These are phyloP conservation scores for Empidonax traillii DNA, from an alignment of 2,113 vertebrate genomes.

Conservation along the genomic window DNA sequence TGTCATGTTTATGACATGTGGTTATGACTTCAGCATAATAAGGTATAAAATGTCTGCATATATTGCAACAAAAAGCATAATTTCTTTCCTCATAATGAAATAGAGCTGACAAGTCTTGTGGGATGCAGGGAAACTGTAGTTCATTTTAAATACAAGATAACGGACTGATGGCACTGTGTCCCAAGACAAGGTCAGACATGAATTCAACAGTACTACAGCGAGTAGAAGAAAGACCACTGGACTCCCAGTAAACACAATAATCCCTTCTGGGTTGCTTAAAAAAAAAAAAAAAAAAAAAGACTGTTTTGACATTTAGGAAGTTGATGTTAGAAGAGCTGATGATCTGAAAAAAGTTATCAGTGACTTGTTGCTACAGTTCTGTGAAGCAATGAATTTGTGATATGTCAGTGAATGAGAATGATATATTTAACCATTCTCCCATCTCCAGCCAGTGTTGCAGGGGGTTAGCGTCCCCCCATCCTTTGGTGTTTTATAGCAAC, in stretches of 20 bases:
- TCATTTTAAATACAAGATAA: neutral
- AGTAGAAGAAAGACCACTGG: neutral
- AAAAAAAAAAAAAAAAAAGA: neutral
- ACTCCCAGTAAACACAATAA: neutral
- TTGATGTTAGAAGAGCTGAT: neutral
- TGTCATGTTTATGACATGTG: neutral
- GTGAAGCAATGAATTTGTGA: neutral
- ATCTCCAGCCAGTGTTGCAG: neutral
- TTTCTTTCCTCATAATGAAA: neutral
- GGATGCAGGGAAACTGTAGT: neutral
- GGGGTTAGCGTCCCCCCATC: neutral
- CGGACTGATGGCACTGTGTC: neutral
- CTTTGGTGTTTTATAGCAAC: neutral
- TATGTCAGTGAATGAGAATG: neutral
- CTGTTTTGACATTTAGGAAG: neutral
- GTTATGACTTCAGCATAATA: neutral
- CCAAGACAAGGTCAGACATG: neutral
- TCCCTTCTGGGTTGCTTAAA: neutral
- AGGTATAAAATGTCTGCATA: neutral
- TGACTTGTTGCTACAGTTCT: neutral
- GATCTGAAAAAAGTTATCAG: neutral
- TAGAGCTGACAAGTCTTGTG: neutral
- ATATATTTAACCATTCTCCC: neutral
- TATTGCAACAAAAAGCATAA: neutral
- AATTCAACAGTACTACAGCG: neutral